Base-by-base conservation (phyloP, 2,797 vertebrate species). In the Tadarida brasiliensis region DNA sequence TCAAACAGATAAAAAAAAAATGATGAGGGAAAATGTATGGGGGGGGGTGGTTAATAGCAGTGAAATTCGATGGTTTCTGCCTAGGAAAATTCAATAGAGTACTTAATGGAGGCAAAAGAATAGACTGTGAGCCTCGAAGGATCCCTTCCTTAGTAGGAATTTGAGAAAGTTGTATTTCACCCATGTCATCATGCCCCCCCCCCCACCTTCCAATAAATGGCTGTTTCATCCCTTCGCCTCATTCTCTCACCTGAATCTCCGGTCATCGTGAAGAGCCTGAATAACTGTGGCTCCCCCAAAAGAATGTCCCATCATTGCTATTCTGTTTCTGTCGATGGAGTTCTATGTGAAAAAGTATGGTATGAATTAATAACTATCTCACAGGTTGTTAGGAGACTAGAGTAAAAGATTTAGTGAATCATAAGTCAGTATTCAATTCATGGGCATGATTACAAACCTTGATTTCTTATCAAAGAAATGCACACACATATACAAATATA, bases 251-350 rank as follows among this genome's bases (percentile, higher is more conserved):
- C 99, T 99, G 97, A 99, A 99, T 98, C 98, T 99, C 61, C 97
- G 97, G 67, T 99, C 99, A 98, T 99, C 99, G 98, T 99, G 99
- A 91, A 99, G 99, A 94, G 99, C 96, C 97, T 99, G 99, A 47
- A 99, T 98, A 93, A 98, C 99, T 26, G 99, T 99, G 3, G 99
- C 99, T 89, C 99, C 99, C 51, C 99, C 99, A 91, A 99, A 99
- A 51, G 99, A 99, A 98, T 99, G 99, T 19, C 99, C 99, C 96
- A 99, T 98, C 59, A 98, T 97, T 67, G 99, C 99, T 94, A 99
- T 98, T 98, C 98, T 99, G 90, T 98, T 98, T 97, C 98, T 97
- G 97, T 99, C 99, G 97, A 99, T 99, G 93, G 99, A 98, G 96
- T 99, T 99, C 99, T 99, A 97, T 74, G 56, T 61, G 57, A 59